Conservation (phyloP, 1,140 invertebrate species). For the Drosophila yakuba region DNA sequence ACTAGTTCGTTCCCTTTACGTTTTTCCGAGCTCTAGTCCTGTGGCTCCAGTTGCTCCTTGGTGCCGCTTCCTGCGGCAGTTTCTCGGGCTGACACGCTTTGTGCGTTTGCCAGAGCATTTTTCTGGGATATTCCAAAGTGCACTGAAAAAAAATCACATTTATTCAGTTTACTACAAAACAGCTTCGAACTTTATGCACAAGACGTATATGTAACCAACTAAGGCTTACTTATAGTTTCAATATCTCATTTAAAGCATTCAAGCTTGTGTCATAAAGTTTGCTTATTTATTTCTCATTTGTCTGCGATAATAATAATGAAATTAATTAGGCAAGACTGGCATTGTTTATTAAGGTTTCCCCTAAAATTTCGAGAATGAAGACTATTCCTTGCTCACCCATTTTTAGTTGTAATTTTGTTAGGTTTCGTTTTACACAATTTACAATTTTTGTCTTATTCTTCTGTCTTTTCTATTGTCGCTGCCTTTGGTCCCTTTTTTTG, state of each 20-base stretch:
- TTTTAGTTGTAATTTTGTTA: conserved; percentile 74
- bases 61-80: conserved; percentile 65
- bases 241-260: neutral
- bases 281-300: neutral
- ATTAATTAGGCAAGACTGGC: too few species aligned
- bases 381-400: conserved; percentile 10
- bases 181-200: too few species aligned
- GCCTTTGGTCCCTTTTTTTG: conserved; percentile 32
- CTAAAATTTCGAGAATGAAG: too few species aligned
- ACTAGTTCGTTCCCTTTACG: conserved; percentile 24
- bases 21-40: conserved; percentile 18
- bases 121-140: conserved; percentile 32
- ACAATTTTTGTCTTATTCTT: conserved; percentile 48
- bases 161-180: too few species aligned
- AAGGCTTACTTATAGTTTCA: too few species aligned
- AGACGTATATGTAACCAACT: too few species aligned
- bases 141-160: neutral
- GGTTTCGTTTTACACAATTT: conserved; percentile 79
- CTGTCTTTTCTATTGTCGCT: conserved; percentile 36
- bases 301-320: neutral
- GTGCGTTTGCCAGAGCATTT: conserved; percentile 49
- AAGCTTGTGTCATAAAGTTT: too few species aligned
- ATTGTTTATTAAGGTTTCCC: too few species aligned
- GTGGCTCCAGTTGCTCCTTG: conserved; percentile 28
- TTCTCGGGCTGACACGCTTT: conserved; percentile 68